phyloP scores from a whole-genome alignment of 2,113 vertebrate genomes.

The Butastur rufipennis region DNA sequence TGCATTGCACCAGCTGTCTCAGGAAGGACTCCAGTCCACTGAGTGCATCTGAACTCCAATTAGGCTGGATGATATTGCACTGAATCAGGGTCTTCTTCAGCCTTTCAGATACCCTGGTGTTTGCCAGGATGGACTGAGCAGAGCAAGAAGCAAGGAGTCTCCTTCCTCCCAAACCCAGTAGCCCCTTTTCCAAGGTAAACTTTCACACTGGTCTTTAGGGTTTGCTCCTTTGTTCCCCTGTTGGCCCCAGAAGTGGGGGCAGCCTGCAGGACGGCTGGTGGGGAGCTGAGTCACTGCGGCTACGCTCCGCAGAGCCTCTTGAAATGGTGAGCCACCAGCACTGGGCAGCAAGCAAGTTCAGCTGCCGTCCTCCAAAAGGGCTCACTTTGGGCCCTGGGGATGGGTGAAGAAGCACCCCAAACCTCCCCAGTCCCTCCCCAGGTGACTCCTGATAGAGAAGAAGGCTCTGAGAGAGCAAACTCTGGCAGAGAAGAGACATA shows the following conservation, averaged over 20 bases:
- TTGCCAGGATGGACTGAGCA: not conserved
- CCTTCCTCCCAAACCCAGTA: not conserved
- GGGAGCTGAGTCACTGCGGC: not conserved
- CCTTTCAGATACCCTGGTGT: not conserved
- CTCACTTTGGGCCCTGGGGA: not conserved
- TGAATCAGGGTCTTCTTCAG: not conserved
- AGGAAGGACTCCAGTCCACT: not conserved
- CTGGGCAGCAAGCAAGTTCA: fast-evolving
- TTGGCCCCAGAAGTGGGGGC: not conserved
- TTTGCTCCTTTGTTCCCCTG: not conserved
- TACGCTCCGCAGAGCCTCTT: not conserved
- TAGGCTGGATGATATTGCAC: not conserved
- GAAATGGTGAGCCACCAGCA: not conserved
- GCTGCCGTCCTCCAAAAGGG: not conserved
- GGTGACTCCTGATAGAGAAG: not conserved
- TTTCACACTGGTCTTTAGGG: fast-evolving
- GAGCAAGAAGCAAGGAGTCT: not conserved
- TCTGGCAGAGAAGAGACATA: not conserved
- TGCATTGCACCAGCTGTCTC: not conserved
- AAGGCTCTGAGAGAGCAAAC: not conserved
- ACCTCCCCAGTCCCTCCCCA: not conserved
- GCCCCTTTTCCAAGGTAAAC: not conserved
- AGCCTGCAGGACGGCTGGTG: not conserved
- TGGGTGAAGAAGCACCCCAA: not conserved
- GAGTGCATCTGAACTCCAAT: fast-evolving